phyloP scores from a whole-genome alignment of 2,888 invertebrate species.

The Eupithecia exiguata region DNA sequence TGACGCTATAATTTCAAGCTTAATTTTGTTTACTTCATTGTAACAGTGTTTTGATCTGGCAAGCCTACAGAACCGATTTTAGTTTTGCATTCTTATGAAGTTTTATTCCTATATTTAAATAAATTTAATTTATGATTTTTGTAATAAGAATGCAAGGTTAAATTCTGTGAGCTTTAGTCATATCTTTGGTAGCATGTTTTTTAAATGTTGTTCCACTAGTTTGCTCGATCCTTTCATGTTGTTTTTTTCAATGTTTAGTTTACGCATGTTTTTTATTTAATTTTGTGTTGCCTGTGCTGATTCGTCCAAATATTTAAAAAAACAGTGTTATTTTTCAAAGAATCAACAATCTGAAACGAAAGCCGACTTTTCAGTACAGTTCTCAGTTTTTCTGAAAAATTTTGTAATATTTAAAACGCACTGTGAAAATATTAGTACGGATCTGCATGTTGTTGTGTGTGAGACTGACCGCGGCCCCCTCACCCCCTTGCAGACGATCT shows the following conservation, averaged over 20 bases:
- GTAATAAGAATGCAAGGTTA: conserved; percentile 19
- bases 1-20: conserved; percentile 71
- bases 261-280: conserved; percentile 70
- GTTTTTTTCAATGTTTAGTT: conserved; percentile 45
- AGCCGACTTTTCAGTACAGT: background rate
- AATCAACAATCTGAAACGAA: background rate
- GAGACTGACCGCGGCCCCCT: conserved; percentile 78
- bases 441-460: conserved; percentile 67
- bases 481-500: conserved; percentile 93
- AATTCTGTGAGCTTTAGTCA: conserved; percentile 50
- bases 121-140: background rate
- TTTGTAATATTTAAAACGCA: background rate
- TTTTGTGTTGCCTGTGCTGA: conserved; percentile 71
- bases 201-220: conserved; percentile 70
- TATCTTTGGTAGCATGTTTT: conserved; percentile 71
- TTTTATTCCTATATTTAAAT: background rate
- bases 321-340: background rate
- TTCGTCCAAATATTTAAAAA: conserved; percentile 54
- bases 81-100: conserved; percentile 28
- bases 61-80: conserved; percentile 48
- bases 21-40: conserved; percentile 71
- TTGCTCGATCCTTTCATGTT: conserved; percentile 71
- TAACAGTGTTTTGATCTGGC: conserved; percentile 63
- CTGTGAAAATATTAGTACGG: conserved; percentile 51
- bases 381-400: background rate